Conservation (phyloP, 2,113 vertebrate genomes). For the Amphiprion percula region DNA sequence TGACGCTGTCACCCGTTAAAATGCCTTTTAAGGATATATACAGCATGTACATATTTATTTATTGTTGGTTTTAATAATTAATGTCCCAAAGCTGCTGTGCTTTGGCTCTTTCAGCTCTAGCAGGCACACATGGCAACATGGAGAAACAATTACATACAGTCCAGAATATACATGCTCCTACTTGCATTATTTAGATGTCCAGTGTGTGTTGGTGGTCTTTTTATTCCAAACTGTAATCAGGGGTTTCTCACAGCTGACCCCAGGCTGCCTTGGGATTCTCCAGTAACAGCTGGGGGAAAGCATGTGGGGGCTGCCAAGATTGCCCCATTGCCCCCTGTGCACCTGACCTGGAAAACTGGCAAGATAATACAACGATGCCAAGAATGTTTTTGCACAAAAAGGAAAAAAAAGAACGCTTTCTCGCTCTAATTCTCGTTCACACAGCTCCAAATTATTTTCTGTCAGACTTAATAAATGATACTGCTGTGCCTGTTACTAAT, state of each 20-base stretch:
- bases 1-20: not conserved
- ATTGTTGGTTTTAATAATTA: not conserved
- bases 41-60: not conserved
- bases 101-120: not conserved
- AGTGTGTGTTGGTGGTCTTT: slow-evolving; percentile 25
- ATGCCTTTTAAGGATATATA: not conserved
- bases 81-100: slow-evolving; percentile 5
- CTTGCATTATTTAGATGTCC: slow-evolving; percentile 2
- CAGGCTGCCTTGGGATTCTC: not conserved
- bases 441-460: slow-evolving; percentile 39
- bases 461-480: slow-evolving; percentile 53
- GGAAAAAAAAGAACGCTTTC: not conserved
- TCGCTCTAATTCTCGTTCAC: slow-evolving; percentile 31
- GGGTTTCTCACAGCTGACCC: slow-evolving; percentile 10
- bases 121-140: not conserved
- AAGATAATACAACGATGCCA: slow-evolving; percentile 29
- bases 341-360: slow-evolving; percentile 29
- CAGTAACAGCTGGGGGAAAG: slow-evolving; percentile 9
- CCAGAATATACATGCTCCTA: not conserved
- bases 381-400: not conserved
- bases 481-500: slow-evolving; percentile 50
- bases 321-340: not conserved
- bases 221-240: slow-evolving; percentile 12
- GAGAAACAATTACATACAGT: not conserved
- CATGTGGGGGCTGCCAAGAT: not conserved